These are phyloP conservation scores for Heliconius congener DNA, from an alignment of 1,140 invertebrate genomes.

Conservation along the genomic window DNA sequence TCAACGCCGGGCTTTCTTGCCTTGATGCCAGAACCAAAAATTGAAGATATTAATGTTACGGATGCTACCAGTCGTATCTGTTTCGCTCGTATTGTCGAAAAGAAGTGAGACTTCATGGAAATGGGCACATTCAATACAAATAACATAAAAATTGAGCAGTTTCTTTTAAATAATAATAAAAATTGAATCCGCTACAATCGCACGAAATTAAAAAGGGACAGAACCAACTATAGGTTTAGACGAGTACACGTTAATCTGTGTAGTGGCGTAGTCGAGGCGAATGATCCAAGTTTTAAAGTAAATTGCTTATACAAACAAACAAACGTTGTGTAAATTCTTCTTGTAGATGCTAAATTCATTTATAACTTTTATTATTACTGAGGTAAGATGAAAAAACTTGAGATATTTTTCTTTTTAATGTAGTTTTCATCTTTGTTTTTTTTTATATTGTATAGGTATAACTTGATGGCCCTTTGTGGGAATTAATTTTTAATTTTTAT, in stretches of 20 bases:
- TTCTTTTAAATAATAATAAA: too few species aligned
- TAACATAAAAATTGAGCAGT: too few species aligned
- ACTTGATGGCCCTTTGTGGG: neutral
- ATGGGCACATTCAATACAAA: too few species aligned
- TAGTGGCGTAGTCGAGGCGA: neutral
- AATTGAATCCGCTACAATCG: too few species aligned
- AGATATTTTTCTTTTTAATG: neutral
- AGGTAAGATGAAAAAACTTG: neutral
- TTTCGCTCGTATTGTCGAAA: too few species aligned
- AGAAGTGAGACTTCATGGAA: too few species aligned
- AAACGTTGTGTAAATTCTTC: neutral
- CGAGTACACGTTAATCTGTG: neutral
- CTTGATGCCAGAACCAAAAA: too few species aligned
- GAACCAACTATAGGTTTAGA: neutral
- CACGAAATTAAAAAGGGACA: neutral
- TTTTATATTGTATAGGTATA: neutral
- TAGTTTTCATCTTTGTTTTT: neutral
- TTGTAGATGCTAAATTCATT: neutral
- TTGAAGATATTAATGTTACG: too few species aligned
- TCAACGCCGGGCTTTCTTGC: too few species aligned
- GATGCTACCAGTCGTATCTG: too few species aligned
- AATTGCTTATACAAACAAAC: neutral
- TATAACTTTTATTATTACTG: conserved; percentile 2
- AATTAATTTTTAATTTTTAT: neutral
- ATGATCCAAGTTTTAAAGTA: conserved; percentile 13